Conservation (phyloP, 2,797 vertebrate genomes). For the Cyprinodon diabolis region DNA sequence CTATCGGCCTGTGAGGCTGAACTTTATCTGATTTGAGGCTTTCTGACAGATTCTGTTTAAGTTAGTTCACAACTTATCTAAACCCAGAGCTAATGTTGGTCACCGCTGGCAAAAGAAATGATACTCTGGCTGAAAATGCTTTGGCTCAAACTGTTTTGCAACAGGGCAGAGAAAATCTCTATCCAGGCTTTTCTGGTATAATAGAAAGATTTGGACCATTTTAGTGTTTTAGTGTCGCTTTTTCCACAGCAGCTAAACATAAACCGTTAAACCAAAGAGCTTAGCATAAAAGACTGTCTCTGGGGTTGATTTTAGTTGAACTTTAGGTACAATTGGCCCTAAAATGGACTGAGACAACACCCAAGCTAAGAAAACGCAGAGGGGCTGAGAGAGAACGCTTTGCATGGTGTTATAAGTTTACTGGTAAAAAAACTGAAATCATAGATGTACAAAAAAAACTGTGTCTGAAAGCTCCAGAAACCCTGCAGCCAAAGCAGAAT, state of each 20-base stretch:
- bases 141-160: background rate
- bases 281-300: background rate
- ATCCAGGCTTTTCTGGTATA: background rate
- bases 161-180: background rate
- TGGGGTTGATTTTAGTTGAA: constrained; percentile 1
- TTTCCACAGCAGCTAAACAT: background rate
- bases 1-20: constrained; percentile 54
- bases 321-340: constrained; percentile 14
- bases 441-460: background rate
- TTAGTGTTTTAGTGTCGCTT: background rate
- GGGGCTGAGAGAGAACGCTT: constrained; percentile 3
- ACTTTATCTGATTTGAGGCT: constrained; percentile 60
- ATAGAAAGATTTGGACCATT: background rate
- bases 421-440: constrained; percentile 9
- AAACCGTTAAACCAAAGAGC: background rate
- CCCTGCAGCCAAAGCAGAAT: constrained; percentile 42
- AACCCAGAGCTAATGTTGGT: constrained; percentile 24
- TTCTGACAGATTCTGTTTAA: constrained; percentile 65
- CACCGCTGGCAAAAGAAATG: constrained; percentile 10
- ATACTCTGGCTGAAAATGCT: constrained; percentile 11
- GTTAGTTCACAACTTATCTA: constrained; percentile 43
- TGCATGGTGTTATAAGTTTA: background rate
- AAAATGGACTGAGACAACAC: constrained; percentile 4
- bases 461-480: constrained; percentile 21
- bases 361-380: background rate